Evolutionary conservation across 1,140 invertebrate genomes (phyloP), one percentile per base, ranked within the genome.

Genomic region (Brachionus manjavacas): DNA sequence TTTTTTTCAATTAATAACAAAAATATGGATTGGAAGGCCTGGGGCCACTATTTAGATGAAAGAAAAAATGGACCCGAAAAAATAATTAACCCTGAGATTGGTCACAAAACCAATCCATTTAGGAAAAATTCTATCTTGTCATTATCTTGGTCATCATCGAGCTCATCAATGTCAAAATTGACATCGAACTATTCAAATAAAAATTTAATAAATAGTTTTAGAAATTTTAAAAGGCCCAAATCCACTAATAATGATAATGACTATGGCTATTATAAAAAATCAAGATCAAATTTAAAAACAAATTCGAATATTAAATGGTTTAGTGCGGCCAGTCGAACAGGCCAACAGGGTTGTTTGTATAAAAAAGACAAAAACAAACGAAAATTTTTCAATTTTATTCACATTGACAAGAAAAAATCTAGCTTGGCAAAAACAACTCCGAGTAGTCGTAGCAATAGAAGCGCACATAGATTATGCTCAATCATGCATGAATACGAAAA

Each of bases 401-500:
- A n/a, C 16, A 41, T 41, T 41, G 39, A 41, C 39, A 72, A 72
- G 2, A 72, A 39, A 60, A 60, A 60, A 60, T 60, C 52, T 20
- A 60, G 20, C 52, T 60, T 60, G 52, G 52, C 52, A 60, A 60
- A 60, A 60, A 23, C 20, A 60, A 60, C 52, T 60, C 4, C 52
- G 8, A 60, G 20, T 25, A 60, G 9, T 60, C 52, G 0, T 3
- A 60, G 52, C 16, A 60, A 60, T 60, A 60, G 9, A 60, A 60
- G 52, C 16, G 52, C 52, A 25, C 68, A 41, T 8, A 35, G 20
- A 28, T n/a, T 49, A 49, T 76, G n/a, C 9, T 76, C 72, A 76
- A 49, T 76, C 41, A 76, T 76, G 72, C 72, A 76, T 76, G 72
- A 76, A 76, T 49, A 25, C 20, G 20, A 76, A 76, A 76, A 76